These are phyloP conservation scores for Drosophila greeni DNA, from an alignment of 2,888 invertebrate species.

Conservation along the genomic window DNA sequence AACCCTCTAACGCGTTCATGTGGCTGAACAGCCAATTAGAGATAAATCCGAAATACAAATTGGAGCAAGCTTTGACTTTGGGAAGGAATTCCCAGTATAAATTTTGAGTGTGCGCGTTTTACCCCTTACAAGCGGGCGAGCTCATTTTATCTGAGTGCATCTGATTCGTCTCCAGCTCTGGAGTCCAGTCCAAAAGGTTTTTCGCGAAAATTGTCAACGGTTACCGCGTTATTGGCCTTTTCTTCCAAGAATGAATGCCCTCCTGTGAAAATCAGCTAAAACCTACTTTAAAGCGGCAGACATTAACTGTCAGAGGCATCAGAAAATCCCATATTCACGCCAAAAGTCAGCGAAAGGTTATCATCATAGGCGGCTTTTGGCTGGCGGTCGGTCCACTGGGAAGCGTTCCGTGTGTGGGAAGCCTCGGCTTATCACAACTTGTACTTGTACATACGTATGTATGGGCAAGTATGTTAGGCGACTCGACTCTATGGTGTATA, in stretches of 20 bases:
- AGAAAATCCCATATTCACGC: conserved; percentile 54
- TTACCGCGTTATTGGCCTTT: conserved; percentile 48
- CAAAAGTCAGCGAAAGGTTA: conserved; percentile 64
- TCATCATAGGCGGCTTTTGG: conserved; percentile 50
- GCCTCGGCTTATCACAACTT: conserved; percentile 53
- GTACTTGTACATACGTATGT: conserved; percentile 16
- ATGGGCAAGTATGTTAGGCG: conserved; percentile 26
- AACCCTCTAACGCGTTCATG: not conserved
- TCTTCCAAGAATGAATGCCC: conserved; percentile 56
- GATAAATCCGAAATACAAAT: not conserved
- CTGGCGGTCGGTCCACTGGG: conserved; percentile 46
- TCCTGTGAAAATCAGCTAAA: conserved; percentile 40
- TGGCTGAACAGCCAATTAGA: not conserved
- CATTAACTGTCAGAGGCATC: conserved; percentile 53
- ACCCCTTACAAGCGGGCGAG: not conserved
- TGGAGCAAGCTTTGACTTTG: not conserved
- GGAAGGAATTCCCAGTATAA: not conserved
- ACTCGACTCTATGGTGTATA: conserved; percentile 48
- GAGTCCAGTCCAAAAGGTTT: conserved; percentile 11
- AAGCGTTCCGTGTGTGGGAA: conserved; percentile 67
- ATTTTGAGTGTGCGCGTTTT: not conserved
- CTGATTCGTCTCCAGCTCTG: conserved; percentile 4
- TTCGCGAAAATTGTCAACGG: conserved; percentile 25
- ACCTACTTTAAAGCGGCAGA: conserved; percentile 47
- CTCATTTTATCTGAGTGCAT: conserved; percentile 15